phyloP scores from a whole-genome alignment of 2,113 vertebrate genomes.

The Hyperopisus bebe region DNA sequence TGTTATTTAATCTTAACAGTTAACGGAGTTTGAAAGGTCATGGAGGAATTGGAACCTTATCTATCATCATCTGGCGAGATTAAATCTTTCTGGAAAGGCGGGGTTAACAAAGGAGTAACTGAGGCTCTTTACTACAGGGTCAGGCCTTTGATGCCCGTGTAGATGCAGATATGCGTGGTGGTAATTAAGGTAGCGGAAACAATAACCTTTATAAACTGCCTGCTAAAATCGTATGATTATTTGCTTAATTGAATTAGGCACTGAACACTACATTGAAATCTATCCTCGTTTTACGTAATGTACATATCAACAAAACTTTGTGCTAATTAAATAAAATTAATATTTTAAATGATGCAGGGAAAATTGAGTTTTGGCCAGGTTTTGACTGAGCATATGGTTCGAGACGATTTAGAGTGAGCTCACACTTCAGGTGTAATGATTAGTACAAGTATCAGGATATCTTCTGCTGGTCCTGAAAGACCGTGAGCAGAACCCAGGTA shows the following conservation, averaged over 20 bases:
- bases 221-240: neutral
- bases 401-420: neutral
- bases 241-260: conserved; percentile 1
- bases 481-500: neutral
- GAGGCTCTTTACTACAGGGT: neutral
- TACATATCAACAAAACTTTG: neutral
- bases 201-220: neutral
- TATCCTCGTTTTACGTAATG: neutral
- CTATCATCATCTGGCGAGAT: conserved; percentile 14
- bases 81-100: neutral
- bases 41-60: neutral
- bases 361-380: neutral
- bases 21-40: neutral
- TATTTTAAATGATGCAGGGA: neutral
- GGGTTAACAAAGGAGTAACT: neutral
- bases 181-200: neutral
- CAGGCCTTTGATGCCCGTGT: neutral
- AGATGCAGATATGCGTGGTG: neutral
- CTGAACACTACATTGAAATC: neutral
- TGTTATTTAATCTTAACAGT: conserved; percentile 18
- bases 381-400: neutral
- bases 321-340: neutral
- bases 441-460: neutral
- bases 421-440: neutral
- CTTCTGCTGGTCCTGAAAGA: neutral